Conservation (phyloP, 2,888 invertebrate species). For the Hoplodrina blanda region DNA sequence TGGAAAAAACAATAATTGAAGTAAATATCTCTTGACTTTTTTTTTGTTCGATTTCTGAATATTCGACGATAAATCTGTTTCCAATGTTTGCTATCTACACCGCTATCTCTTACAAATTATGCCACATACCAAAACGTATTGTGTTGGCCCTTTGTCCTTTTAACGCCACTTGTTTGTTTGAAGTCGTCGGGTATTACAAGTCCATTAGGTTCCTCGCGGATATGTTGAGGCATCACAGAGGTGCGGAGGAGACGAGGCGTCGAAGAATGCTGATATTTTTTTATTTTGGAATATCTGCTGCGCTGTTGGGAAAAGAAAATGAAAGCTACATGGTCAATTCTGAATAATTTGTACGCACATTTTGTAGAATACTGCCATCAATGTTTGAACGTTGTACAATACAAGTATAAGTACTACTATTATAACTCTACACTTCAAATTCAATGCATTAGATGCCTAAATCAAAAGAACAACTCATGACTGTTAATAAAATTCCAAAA, state of each 20-base stretch:
- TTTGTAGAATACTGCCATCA: background rate
- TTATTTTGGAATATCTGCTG: slow-evolving; percentile 34
- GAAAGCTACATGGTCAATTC: background rate
- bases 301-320: background rate
- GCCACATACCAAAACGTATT: slow-evolving; percentile 72
- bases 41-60: background rate
- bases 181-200: slow-evolving; percentile 88
- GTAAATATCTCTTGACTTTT: too few relatives aligned
- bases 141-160: slow-evolving; percentile 87
- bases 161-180: slow-evolving; percentile 89
- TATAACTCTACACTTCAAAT: background rate
- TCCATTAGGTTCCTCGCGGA: slow-evolving; percentile 89
- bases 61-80: background rate
- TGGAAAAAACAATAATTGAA: too few relatives aligned
- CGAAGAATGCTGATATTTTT: slow-evolving; percentile 20
- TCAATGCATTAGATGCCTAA: background rate
- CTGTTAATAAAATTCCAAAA: background rate
- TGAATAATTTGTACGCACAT: background rate
- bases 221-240: slow-evolving; percentile 75
- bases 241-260: slow-evolving; percentile 62
- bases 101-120: slow-evolving; percentile 54
- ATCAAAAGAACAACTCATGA: background rate
- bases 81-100: background rate
- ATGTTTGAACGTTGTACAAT: background rate
- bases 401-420: too few relatives aligned